phyloP scores from a whole-genome alignment of 2,113 vertebrate genomes.

The Panthera uncia region DNA sequence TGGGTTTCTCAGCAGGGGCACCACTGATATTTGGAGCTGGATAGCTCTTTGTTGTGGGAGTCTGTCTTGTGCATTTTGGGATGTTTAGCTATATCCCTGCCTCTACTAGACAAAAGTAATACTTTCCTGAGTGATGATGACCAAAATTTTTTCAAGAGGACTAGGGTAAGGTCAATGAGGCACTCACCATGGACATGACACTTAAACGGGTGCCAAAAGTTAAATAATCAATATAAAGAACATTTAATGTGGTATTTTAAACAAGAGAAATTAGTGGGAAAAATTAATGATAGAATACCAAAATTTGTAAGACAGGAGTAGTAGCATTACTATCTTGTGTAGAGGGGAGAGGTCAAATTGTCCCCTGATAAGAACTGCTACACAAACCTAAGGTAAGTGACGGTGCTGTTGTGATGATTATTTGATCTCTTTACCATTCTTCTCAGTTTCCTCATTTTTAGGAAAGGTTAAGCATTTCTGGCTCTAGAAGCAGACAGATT shows the following conservation, averaged over 20 bases:
- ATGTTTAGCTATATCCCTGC: neutral
- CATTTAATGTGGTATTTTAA: neutral
- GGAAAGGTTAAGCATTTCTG: neutral
- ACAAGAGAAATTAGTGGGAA: neutral
- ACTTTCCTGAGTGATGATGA: neutral
- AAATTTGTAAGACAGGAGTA: neutral
- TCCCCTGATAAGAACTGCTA: neutral
- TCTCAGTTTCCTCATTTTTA: neutral
- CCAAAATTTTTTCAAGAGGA: neutral
- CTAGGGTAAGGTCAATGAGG: neutral
- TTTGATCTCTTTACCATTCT: neutral
- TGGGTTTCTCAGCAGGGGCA: neutral
- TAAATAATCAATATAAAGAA: neutral
- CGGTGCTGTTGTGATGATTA: neutral
- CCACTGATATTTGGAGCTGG: neutral
- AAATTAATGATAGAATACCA: neutral
- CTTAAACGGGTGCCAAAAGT: neutral
- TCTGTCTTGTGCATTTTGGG: neutral
- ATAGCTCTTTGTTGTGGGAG: neutral
- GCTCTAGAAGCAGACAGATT: neutral
- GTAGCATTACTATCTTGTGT: neutral
- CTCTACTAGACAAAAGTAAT: neutral
- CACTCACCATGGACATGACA: neutral
- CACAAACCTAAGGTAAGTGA: neutral
- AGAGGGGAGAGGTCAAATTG: rapidly evolving